These are phyloP conservation scores for Tamandua tetradactyla DNA, from an alignment of 2,797 vertebrate species.

Conservation along the genomic window DNA sequence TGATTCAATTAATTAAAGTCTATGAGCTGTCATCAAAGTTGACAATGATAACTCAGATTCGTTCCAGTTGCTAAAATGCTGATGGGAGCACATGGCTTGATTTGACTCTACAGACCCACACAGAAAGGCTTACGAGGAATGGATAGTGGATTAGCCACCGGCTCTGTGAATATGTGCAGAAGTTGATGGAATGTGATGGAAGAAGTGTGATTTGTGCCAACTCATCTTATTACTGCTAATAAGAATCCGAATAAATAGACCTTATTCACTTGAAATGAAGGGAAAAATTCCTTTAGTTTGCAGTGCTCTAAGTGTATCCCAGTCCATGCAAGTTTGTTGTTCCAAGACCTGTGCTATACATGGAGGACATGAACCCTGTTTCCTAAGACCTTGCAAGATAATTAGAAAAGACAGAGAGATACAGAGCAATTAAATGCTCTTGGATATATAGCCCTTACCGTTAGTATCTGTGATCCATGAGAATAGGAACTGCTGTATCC, in stretches of 20 bases:
- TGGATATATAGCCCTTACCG: not conserved
- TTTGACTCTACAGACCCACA: slow-evolving; percentile 67
- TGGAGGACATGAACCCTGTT: not conserved
- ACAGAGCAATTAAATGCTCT: not conserved
- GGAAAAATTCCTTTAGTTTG: not conserved
- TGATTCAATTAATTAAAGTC: slow-evolving; percentile 69
- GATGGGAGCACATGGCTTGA: slow-evolving; percentile 62
- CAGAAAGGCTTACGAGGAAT: slow-evolving; percentile 55
- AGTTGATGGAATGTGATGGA: slow-evolving; percentile 49
- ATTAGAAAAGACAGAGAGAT: not conserved
- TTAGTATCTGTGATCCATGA: not conserved
- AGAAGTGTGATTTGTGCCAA: slow-evolving; percentile 28
- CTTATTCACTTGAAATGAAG: slow-evolving; percentile 1
- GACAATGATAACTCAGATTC: slow-evolving; percentile 60
- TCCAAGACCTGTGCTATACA: not conserved
- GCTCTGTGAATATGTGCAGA: not conserved
- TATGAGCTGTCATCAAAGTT: slow-evolving; percentile 57
- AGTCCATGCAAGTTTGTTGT: not conserved
- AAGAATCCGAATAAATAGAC: slow-evolving; percentile 36
- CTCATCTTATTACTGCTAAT: slow-evolving; percentile 25
- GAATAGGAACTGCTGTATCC: not conserved
- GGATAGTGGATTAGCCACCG: slow-evolving; percentile 72
- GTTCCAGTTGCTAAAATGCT: slow-evolving; percentile 73
- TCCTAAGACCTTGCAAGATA: not conserved
- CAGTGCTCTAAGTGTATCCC: not conserved